These are phyloP conservation scores for Allobates femoralis DNA, from an alignment of 2,797 vertebrate genomes.

Conservation along the genomic window DNA sequence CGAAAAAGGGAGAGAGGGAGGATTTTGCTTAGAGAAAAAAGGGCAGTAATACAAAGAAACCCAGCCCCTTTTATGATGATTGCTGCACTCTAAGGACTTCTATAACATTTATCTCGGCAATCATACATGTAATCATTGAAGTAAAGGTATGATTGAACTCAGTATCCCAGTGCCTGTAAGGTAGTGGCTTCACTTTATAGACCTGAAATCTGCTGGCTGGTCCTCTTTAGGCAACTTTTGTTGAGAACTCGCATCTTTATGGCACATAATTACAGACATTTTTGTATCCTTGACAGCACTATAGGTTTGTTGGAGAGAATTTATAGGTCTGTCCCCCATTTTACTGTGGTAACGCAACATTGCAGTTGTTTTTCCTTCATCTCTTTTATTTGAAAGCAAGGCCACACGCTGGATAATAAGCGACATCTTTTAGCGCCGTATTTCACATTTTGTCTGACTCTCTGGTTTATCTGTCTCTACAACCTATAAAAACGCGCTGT, in stretches of 20 bases:
- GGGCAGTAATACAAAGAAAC: too few species aligned
- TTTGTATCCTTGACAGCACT: slow-evolving; percentile 38
- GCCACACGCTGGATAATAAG: not conserved
- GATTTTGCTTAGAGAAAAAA: too few species aligned
- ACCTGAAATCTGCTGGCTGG: too few species aligned
- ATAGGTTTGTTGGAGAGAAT: not conserved
- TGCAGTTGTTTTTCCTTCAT: not conserved
- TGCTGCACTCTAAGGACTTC: too few species aligned
- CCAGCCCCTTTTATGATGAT: too few species aligned
- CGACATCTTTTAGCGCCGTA: not conserved
- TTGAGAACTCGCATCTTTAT: not conserved
- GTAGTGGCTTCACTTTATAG: too few species aligned
- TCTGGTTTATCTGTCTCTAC: not conserved
- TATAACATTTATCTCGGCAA: too few species aligned
- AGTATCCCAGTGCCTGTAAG: too few species aligned
- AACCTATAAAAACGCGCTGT: slow-evolving; percentile 1
- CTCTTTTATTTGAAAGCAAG: slow-evolving; percentile 2
- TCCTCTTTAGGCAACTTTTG: too few species aligned
- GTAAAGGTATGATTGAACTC: too few species aligned
- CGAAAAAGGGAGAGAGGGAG: too few species aligned
- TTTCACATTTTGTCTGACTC: slow-evolving; percentile 1
- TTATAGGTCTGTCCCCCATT: not conserved
- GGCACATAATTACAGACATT: not conserved
- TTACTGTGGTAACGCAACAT: not conserved
- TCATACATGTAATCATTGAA: too few species aligned